These are phyloP conservation scores for Tinea pellionella DNA, from an alignment of 2,888 invertebrate species.

Conservation along the genomic window DNA sequence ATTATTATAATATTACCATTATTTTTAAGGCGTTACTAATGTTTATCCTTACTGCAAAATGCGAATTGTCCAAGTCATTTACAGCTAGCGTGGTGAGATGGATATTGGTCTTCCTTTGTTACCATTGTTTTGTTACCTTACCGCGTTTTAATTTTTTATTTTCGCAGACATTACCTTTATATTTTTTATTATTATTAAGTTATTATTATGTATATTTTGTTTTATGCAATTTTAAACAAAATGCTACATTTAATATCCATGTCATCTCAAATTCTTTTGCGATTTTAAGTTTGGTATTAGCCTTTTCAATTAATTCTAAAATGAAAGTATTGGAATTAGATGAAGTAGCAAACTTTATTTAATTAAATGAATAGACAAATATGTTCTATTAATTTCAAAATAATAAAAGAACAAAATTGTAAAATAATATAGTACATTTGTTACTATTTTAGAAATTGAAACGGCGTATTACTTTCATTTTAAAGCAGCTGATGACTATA, in stretches of 20 bases:
- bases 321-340: too few relatives aligned
- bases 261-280: neutral
- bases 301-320: neutral
- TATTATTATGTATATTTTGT: neutral
- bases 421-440: too few relatives aligned
- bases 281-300: neutral
- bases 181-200: neutral
- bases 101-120: slow-evolving; percentile 2
- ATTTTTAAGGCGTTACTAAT: slow-evolving; percentile 4
- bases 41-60: slow-evolving; percentile 7
- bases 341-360: too few relatives aligned
- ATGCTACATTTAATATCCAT: neutral
- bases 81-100: slow-evolving; percentile 5
- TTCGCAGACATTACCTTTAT: neutral
- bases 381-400: too few relatives aligned
- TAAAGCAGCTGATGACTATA: neutral
- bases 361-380: too few relatives aligned
- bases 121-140: neutral
- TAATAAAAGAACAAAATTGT: too few relatives aligned
- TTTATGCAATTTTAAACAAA: neutral
- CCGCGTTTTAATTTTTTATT: neutral
- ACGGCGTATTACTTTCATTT: neutral
- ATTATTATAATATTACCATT: slow-evolving; percentile 13
- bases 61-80: slow-evolving; percentile 6
- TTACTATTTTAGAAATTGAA: neutral